These are phyloP conservation scores for Epizoanthus scotinus DNA, from an alignment of 92 coral and sea anemone species.

Conservation along the genomic window DNA sequence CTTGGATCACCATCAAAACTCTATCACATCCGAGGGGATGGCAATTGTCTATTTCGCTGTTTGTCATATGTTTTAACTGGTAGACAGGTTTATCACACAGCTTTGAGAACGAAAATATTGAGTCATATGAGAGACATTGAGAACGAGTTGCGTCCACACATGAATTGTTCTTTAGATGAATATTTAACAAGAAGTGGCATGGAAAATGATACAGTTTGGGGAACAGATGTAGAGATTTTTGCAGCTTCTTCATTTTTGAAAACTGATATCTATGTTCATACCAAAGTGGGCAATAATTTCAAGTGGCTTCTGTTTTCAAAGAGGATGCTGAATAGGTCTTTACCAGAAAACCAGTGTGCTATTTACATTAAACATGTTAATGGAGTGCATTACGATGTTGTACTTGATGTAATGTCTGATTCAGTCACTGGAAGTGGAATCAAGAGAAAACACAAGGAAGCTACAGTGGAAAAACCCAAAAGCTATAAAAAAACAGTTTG, in stretches of 20 bases:
- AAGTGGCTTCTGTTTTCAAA: slow-evolving; percentile 49
- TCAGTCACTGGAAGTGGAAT: too few relatives aligned
- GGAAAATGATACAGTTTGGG: slow-evolving; percentile 34
- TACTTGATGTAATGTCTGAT: slow-evolving; percentile 1
- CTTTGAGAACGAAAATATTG: slow-evolving; percentile 41
- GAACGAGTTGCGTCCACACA: slow-evolving; percentile 17
- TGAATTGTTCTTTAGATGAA: slow-evolving; percentile 23
- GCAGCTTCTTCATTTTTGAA: slow-evolving; percentile 39
- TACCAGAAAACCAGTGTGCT: too few relatives aligned
- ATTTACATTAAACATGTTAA: too few relatives aligned
- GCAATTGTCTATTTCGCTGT: slow-evolving; percentile 61
- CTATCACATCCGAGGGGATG: slow-evolving; percentile 30
- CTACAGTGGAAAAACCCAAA: too few relatives aligned
- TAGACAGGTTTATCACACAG: slow-evolving; percentile 41
- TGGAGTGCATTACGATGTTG: not conserved
- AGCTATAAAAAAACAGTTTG: too few relatives aligned
- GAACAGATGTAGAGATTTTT: slow-evolving; percentile 54
- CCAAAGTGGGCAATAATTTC: slow-evolving; percentile 28
- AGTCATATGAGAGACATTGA: slow-evolving; percentile 49
- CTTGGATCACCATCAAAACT: slow-evolving; percentile 38
- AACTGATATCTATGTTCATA: slow-evolving; percentile 50
- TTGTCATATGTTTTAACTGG: slow-evolving; percentile 69
- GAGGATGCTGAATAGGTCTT: too few relatives aligned
- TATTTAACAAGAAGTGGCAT: slow-evolving; percentile 40
- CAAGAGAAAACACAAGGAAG: too few relatives aligned